Base-by-base conservation (phyloP, 2,888 invertebrate species). In the Philaethria dido region DNA sequence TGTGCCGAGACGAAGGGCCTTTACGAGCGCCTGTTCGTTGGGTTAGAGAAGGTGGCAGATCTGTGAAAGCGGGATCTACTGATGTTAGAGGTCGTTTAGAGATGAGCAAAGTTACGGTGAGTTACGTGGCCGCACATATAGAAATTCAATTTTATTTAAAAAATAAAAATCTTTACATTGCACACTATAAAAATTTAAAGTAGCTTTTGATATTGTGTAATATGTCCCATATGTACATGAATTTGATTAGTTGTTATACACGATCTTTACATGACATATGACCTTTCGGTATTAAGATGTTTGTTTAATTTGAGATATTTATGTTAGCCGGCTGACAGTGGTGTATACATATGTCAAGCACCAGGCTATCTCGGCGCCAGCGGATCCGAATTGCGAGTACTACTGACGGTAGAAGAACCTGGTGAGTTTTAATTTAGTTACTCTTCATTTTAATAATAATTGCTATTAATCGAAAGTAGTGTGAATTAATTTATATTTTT, bases 1-100 rank as follows among this genome's bases (percentile, higher is more conserved):
- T 96, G 88, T 99, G 99, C 82, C 95, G 98, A 73, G 98, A 98
- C 79, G 97, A 97, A 87, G 97, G 98, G n/a, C 94, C 94, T 0
- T 83, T 94, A 0, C 93, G 98, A 64, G 96, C 96, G 3, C 93
- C 93, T 61, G 97, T 98, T 5, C 94, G 94, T 42, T 97, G 97
- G 96, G 81, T 94, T 0, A 94, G 96, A 62, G 96, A 95, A 54
- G 95, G 95, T 62, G 95, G 95, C 36, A 88, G 93, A 64, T 95
- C 95, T 0, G 84, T 98, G 61, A 98, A 98, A 36, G 90, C 94
- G 0, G 96, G 96, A n/a, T 95, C 96, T n/a, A 93, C 90, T 0
- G 96, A 97, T 75, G 76, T 89, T 61, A 94, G 94, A 63, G 98
- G 98, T 64, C 95, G 98, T 63, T 92, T 99, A 69, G 98, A 98